Evolutionary conservation across 2,797 vertebrate species (phyloP).

Genomic region (Acipenser transmontanus): DNA sequence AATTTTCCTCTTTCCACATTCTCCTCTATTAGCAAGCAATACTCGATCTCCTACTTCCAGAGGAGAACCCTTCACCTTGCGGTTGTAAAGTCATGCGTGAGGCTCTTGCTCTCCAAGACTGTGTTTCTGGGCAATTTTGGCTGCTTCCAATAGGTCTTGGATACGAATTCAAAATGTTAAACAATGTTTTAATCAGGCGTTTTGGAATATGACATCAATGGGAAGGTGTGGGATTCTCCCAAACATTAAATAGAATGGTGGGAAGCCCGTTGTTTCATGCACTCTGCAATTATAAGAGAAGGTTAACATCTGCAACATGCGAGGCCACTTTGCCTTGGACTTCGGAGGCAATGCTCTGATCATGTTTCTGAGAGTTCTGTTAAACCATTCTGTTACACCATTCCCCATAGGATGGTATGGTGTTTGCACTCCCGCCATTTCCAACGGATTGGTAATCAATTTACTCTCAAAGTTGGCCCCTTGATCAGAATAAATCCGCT

Average conservation of each 20-base stretch:
- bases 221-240: too few relatives aligned
- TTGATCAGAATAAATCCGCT: background rate
- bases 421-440: background rate
- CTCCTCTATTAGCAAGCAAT: slow-evolving; percentile 14
- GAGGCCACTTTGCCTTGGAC: background rate
- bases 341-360: background rate
- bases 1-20: slow-evolving; percentile 15
- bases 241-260: too few relatives aligned
- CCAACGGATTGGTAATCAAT: background rate
- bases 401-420: slow-evolving; percentile 6
- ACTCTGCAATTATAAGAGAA: background rate
- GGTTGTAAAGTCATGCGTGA: slow-evolving; percentile 9
- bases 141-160: too few relatives aligned
- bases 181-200: too few relatives aligned
- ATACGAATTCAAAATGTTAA: too few relatives aligned
- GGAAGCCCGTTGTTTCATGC: too few relatives aligned
- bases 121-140: too few relatives aligned
- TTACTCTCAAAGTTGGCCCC: background rate
- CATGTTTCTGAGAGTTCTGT: slow-evolving; percentile 1
- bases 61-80: slow-evolving; percentile 11
- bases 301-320: background rate
- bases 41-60: slow-evolving; percentile 19
- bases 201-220: too few relatives aligned
- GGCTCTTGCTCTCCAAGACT: too few relatives aligned
- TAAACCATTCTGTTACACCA: background rate